Percentiles rank a stretch among this genome's conserved stretches.
phyloP scores from a whole-genome alignment of 2,797 vertebrate species.

The Sebastiscus tertius region DNA sequence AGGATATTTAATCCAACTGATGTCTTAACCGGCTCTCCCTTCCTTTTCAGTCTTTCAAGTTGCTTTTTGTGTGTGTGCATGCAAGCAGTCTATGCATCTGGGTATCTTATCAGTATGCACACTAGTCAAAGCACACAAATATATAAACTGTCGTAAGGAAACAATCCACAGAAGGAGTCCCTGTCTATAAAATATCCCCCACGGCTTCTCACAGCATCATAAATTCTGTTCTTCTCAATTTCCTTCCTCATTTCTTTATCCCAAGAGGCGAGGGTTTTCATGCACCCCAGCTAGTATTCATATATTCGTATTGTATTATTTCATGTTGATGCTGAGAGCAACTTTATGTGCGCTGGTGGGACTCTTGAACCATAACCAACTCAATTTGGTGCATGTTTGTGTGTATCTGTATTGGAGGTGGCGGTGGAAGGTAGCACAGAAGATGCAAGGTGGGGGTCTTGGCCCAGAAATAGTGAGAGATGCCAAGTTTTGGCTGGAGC shows the following conservation, averaged over 20 bases:
- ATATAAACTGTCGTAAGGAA: slow-evolving; percentile 16
- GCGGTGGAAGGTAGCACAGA: neutral
- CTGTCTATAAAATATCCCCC: slow-evolving; percentile 34
- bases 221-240: slow-evolving; percentile 54
- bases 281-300: slow-evolving; percentile 51
- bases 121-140: neutral
- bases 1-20: neutral
- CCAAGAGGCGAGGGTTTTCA: slow-evolving; percentile 33
- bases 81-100: neutral
- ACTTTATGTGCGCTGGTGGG: slow-evolving; percentile 58
- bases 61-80: neutral
- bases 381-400: slow-evolving; percentile 58
- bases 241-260: slow-evolving; percentile 38
- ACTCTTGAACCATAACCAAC: slow-evolving; percentile 78
- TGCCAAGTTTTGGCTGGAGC: slow-evolving; percentile 56
- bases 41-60: neutral
- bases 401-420: slow-evolving; percentile 10
- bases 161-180: slow-evolving; percentile 16
- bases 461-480: slow-evolving; percentile 52
- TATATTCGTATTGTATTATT: slow-evolving; percentile 55
- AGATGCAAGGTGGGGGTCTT: slow-evolving; percentile 33
- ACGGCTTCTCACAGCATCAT: slow-evolving; percentile 45
- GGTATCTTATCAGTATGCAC: neutral
- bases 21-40: neutral
- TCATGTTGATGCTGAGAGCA: slow-evolving; percentile 52